phyloP scores from a whole-genome alignment of 2,113 vertebrate species.

The Euleptes europaea region DNA sequence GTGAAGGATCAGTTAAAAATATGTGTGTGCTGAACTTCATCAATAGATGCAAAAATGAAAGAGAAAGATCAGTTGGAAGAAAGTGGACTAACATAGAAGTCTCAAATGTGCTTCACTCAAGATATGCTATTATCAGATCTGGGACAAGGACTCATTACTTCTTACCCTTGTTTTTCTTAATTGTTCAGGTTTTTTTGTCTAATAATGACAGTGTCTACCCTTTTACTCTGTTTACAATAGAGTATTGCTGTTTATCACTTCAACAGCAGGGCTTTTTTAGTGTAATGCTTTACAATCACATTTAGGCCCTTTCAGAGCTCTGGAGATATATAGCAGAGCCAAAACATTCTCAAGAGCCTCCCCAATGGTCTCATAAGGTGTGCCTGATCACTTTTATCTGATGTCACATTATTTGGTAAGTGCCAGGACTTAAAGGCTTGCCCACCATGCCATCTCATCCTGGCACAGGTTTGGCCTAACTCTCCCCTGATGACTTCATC shows the following conservation, averaged over 20 bases:
- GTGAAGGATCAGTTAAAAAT: not conserved
- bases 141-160: not conserved
- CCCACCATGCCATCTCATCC: not conserved
- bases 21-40: not conserved
- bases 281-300: not conserved
- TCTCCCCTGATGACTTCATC: no score
- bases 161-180: not conserved
- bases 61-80: not conserved
- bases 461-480: no score
- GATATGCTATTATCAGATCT: not conserved
- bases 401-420: not conserved
- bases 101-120: not conserved
- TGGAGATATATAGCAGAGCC: not conserved
- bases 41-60: not conserved
- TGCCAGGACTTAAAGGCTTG: not conserved
- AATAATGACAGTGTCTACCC: no score
- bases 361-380: no score
- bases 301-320: not conserved
- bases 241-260: not conserved
- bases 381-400: no score
- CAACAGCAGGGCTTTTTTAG: no score
- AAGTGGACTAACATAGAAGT: not conserved
- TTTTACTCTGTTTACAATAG: not conserved
- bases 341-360: not conserved
- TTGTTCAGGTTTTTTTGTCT: no score